phyloP scores from a whole-genome alignment of 35 echinoderm and acorn worm species.

The Acanthaster planci region DNA sequence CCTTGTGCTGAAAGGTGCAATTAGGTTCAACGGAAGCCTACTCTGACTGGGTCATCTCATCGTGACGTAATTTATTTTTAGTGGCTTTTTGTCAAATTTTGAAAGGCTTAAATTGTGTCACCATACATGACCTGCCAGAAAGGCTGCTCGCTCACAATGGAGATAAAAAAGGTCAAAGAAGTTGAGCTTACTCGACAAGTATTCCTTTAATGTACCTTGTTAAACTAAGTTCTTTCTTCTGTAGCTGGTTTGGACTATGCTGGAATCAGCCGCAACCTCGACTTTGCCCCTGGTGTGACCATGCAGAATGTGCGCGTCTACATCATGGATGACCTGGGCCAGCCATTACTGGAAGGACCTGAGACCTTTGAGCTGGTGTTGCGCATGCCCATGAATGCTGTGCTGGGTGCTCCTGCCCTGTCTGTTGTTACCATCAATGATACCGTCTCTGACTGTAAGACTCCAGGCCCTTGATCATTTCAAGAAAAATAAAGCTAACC shows the following conservation, averaged over 20 bases:
- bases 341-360: constrained; percentile 83
- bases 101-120: too few relatives aligned
- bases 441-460: constrained; percentile 97
- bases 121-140: too few relatives aligned
- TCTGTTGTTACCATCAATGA: constrained; percentile 94
- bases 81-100: too few relatives aligned
- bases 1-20: too few relatives aligned
- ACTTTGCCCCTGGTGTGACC: constrained; percentile 97
- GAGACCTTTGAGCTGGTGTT: constrained; percentile 98
- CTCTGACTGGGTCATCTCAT: too few relatives aligned
- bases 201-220: background rate
- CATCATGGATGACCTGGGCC: constrained; percentile 95
- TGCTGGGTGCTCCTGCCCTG: constrained; percentile 73
- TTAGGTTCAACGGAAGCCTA: too few relatives aligned
- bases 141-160: too few relatives aligned
- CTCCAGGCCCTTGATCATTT: too few relatives aligned
- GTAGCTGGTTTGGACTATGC: constrained; percentile 92
- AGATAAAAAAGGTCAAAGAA: too few relatives aligned
- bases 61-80: too few relatives aligned
- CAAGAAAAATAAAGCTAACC: too few relatives aligned
- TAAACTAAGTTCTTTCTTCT: constrained; percentile 6
- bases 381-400: constrained; percentile 92
- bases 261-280: constrained; percentile 97
- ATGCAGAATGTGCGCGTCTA: constrained; percentile 96
- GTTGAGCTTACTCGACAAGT: too few relatives aligned